Conservation (phyloP, 2,113 vertebrate species). For the Plecturocebus donacophilus region DNA sequence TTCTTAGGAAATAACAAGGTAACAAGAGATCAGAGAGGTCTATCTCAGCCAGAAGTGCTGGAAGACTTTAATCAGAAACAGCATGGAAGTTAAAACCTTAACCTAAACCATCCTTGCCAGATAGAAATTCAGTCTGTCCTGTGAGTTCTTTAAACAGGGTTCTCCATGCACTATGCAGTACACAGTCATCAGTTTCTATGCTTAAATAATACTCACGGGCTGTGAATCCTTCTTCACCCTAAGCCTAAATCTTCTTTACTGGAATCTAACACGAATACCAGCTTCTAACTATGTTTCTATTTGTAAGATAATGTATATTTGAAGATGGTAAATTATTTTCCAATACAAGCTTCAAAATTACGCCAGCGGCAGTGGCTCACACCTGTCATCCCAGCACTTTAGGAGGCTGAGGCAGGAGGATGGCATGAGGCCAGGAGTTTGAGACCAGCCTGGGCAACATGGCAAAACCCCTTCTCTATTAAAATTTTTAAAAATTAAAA, state of each 20-base stretch:
- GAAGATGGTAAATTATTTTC: background rate
- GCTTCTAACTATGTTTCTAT: background rate
- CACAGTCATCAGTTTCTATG: background rate
- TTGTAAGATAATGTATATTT: background rate
- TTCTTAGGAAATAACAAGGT: conserved; percentile 58
- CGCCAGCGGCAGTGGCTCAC: background rate
- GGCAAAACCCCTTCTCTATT: no score
- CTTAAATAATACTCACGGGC: background rate
- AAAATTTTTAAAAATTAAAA: no score
- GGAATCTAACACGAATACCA: background rate
- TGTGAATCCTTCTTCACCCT: background rate
- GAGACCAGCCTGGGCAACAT: background rate
- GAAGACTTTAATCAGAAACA: conserved; percentile 55
- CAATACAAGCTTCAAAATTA: background rate
- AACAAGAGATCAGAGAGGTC: background rate
- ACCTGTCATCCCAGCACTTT: background rate
- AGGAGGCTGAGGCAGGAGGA: background rate
- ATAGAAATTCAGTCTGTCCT: background rate
- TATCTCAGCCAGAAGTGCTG: background rate
- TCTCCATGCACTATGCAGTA: background rate
- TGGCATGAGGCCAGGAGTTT: background rate
- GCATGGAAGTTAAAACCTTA: conserved; percentile 28
- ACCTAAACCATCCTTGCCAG: background rate
- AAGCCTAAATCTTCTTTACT: background rate
- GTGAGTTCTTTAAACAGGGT: background rate